Conservation (phyloP, 2,888 invertebrate genomes). For the Leistus spinibarbis region DNA sequence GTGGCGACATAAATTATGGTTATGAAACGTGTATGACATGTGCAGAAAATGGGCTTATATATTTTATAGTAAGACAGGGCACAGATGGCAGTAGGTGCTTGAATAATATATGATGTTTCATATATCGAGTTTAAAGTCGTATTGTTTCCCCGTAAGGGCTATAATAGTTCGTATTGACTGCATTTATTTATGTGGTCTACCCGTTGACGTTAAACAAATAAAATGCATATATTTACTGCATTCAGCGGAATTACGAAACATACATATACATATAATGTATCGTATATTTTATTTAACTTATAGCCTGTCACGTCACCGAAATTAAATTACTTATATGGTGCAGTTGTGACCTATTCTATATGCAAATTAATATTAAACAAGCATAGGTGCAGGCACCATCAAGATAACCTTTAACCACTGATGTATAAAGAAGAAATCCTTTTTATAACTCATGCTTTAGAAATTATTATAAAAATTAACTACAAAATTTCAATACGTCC, state of each 20-base stretch:
- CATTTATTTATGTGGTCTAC: not conserved
- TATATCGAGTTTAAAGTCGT: not conserved
- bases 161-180: not conserved
- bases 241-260: not conserved
- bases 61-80: not conserved
- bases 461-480: too few relatives aligned
- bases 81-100: not conserved
- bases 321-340: too few relatives aligned
- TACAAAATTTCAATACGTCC: too few relatives aligned
- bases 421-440: too few relatives aligned
- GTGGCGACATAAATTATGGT: not conserved
- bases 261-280: not conserved
- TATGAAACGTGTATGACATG: not conserved
- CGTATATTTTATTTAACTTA: not conserved
- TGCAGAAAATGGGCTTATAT: not conserved
- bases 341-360: too few relatives aligned
- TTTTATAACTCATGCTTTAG: too few relatives aligned
- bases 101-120: constrained; percentile 1
- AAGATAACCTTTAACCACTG: too few relatives aligned
- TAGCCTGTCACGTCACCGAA: not conserved
- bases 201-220: not conserved
- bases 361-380: too few relatives aligned
- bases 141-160: not conserved
- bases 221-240: not conserved
- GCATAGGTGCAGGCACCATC: too few relatives aligned